A percentile compares a stretch with the other conserved stretches of the same genome.
Evolutionary conservation across 2,113 vertebrate genomes (phyloP).

Genomic region (Rhinoderma darwinii): DNA sequence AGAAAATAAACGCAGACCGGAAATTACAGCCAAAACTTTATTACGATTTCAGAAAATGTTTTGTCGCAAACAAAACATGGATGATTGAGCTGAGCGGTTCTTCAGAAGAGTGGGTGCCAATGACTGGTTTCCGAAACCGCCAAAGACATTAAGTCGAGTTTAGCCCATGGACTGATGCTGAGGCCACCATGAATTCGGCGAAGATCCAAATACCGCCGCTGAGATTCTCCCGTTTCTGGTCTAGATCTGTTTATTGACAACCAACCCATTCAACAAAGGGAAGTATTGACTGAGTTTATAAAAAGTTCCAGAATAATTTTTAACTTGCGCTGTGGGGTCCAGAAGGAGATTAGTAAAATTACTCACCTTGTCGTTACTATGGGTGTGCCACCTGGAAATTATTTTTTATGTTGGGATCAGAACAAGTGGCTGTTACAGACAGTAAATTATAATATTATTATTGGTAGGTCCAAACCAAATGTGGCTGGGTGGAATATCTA

Average conservation of each 20-base stretch:
- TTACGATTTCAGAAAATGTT: slow-evolving; percentile 20
- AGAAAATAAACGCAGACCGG: neutral
- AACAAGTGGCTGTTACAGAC: neutral
- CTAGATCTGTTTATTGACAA: neutral
- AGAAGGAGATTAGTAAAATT: slow-evolving; percentile 10
- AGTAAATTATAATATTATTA: neutral
- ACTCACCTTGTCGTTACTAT: slow-evolving; percentile 16
- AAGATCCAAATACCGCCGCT: neutral
- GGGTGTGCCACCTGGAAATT: slow-evolving; percentile 25
- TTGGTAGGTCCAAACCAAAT: neutral
- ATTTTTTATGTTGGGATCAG: slow-evolving; percentile 22
- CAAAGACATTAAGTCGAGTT: neutral
- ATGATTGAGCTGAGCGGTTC: neutral
- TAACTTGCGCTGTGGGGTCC: neutral
- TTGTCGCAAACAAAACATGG: slow-evolving; percentile 23
- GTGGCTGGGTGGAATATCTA: neutral
- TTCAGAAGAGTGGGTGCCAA: neutral
- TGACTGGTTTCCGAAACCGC: neutral
- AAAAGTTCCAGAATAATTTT: neutral
- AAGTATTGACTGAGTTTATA: neutral
- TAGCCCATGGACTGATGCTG: neutral
- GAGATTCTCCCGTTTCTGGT: neutral
- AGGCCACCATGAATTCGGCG: neutral
- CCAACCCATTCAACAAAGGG: neutral
- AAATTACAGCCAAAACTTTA: slow-evolving; percentile 3